Percentiles rank a stretch among this genome's conserved stretches.
Conservation (phyloP, 2,888 invertebrate species). For the Drosophila niveifrons region DNA sequence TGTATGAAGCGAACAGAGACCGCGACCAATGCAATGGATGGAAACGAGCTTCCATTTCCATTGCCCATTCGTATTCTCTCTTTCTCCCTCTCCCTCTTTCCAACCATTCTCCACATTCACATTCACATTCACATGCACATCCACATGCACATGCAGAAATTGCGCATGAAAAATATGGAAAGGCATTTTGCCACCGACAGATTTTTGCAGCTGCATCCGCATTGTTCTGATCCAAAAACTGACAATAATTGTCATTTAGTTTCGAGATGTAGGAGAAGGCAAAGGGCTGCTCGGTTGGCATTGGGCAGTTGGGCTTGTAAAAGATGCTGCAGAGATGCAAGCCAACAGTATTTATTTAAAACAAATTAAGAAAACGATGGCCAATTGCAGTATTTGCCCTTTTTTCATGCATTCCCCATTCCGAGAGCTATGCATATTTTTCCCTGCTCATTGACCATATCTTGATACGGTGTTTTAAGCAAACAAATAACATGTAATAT, state of each 20-base stretch:
- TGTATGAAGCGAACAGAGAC: slow-evolving; percentile 11
- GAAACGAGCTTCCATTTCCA: slow-evolving; percentile 27
- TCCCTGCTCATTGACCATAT: not conserved
- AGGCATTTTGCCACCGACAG: slow-evolving; percentile 55
- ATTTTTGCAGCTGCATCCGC: slow-evolving; percentile 59
- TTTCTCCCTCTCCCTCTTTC: not conserved
- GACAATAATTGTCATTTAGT: slow-evolving; percentile 76
- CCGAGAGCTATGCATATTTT: not conserved
- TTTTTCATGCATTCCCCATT: not conserved
- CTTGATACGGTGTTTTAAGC: no score
- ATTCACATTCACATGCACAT: not conserved
- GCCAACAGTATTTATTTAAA: slow-evolving; percentile 39
- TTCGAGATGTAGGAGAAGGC: slow-evolving; percentile 33
- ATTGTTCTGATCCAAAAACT: slow-evolving; percentile 46
- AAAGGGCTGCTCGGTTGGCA: not conserved
- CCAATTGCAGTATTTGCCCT: slow-evolving; percentile 1
- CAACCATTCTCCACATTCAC: no score
- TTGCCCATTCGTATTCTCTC: not conserved
- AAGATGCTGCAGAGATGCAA: slow-evolving; percentile 29
- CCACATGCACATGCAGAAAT: slow-evolving; percentile 34
- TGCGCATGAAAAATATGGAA: slow-evolving; percentile 60
- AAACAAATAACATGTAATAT: no score
- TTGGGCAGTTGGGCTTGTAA: not conserved
- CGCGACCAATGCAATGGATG: slow-evolving; percentile 20
- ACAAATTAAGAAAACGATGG: slow-evolving; percentile 40